Conservation (phyloP, 2,888 invertebrate genomes). For the Stenodera caucasica region DNA sequence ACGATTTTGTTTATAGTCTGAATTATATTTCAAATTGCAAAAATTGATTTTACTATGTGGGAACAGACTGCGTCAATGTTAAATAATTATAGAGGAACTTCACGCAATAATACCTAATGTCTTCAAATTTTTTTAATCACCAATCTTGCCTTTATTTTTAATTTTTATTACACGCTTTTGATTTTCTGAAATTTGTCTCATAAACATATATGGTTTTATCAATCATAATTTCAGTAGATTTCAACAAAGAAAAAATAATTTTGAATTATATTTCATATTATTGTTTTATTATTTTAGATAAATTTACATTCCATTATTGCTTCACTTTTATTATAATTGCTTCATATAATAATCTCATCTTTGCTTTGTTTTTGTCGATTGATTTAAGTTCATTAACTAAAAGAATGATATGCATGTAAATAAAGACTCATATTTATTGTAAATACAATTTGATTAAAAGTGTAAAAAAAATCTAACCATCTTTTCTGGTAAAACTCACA, state of each 20-base stretch:
- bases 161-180: not conserved
- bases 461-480: slow-evolving; percentile 29
- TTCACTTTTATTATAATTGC: slow-evolving; percentile 4
- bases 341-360: not conserved
- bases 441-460: slow-evolving; percentile 48
- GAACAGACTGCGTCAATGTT: slow-evolving; percentile 1
- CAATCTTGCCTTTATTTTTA: slow-evolving; percentile 9
- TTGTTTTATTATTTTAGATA: not conserved
- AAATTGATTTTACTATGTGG: too few species aligned
- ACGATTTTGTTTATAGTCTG: too few species aligned
- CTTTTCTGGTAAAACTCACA: too few species aligned
- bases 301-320: slow-evolving; percentile 11
- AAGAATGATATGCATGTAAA: slow-evolving; percentile 36
- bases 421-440: slow-evolving; percentile 46
- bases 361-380: not conserved
- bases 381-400: not conserved
- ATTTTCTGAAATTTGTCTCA: not conserved
- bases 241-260: too few species aligned
- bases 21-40: too few species aligned
- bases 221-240: too few species aligned
- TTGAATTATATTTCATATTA: too few species aligned
- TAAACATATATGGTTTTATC: too few species aligned
- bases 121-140: not conserved
- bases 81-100: not conserved
- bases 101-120: slow-evolving; percentile 6